Evolutionary conservation across 2,888 invertebrate genomes (phyloP).

Genomic region (Trichacis sp.): DNA sequence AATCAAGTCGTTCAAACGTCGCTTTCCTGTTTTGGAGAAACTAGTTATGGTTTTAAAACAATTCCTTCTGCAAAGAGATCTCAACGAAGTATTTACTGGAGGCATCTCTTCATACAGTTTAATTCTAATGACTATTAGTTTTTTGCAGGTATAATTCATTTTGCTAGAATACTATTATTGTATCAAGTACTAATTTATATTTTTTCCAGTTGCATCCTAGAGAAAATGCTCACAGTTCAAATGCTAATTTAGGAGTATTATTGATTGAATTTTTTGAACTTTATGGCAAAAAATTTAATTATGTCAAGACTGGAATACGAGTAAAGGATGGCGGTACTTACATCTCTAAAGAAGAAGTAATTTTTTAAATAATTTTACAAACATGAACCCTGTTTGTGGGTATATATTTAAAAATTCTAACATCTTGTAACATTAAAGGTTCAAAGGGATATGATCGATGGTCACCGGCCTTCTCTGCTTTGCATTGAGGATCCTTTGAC

Average conservation of each 20-base stretch:
- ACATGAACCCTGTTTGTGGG: too few species aligned
- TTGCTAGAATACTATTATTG: too few species aligned
- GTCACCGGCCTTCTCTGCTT: slow-evolving; percentile 91
- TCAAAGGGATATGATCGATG: slow-evolving; percentile 93
- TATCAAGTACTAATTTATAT: too few species aligned
- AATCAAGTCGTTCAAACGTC: slow-evolving; percentile 89
- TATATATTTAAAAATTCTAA: too few species aligned
- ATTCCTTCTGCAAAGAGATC: slow-evolving; percentile 95
- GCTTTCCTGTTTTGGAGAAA: slow-evolving; percentile 91
- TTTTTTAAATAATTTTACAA: too few species aligned
- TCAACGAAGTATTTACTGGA: slow-evolving; percentile 99
- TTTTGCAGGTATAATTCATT: slow-evolving; percentile 77
- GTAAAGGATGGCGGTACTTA: slow-evolving; percentile 94
- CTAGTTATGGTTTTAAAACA: slow-evolving; percentile 98
- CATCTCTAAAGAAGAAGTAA: slow-evolving; percentile 90
- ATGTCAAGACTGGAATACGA: slow-evolving; percentile 92
- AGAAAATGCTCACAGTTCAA: slow-evolving; percentile 75
- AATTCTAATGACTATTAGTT: slow-evolving; percentile 98
- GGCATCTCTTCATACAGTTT: slow-evolving; percentile 99
- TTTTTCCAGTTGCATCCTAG: slow-evolving; percentile 84
- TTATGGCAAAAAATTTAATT: slow-evolving; percentile 96
- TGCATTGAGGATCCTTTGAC: slow-evolving; percentile 98
- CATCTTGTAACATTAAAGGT: too few species aligned
- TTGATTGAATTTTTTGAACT: slow-evolving; percentile 97
- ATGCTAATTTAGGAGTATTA: slow-evolving; percentile 90